Evolutionary conservation across 2,888 invertebrate species (phyloP).

Genomic region (Barypeithes pellucidus): DNA sequence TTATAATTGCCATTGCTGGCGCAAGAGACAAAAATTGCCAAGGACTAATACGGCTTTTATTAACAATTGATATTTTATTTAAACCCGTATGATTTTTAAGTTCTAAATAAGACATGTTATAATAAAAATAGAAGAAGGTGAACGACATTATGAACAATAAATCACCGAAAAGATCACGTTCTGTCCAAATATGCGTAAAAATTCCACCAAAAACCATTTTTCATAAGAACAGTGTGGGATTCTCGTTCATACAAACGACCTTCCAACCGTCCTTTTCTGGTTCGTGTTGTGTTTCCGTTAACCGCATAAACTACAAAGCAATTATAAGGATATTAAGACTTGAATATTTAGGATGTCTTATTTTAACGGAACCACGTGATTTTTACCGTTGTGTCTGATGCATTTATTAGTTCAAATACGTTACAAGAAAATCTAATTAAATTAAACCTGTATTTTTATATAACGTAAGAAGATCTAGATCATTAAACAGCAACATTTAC

Average conservation of each 20-base stretch:
- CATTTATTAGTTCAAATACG: not conserved
- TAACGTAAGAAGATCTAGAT: slow-evolving; percentile 2
- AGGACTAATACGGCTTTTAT: too few species aligned
- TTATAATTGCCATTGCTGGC: too few species aligned
- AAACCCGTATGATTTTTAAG: too few species aligned
- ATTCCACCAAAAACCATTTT: not conserved
- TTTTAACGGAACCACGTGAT: not conserved
- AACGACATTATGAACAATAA: too few species aligned
- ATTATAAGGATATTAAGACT: slow-evolving; percentile 8
- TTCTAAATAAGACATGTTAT: too few species aligned
- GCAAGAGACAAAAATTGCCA: too few species aligned
- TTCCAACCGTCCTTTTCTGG: slow-evolving; percentile 5
- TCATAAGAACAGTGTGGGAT: not conserved
- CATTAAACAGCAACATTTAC: not conserved
- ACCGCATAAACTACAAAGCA: slow-evolving; percentile 2
- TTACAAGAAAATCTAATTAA: not conserved
- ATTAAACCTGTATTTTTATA: slow-evolving; percentile 8
- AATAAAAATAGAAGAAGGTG: too few species aligned
- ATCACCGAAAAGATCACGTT: too few species aligned
- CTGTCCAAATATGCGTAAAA: not conserved
- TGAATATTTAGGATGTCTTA: slow-evolving; percentile 4
- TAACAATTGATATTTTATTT: too few species aligned
- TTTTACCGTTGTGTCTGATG: slow-evolving; percentile 15
- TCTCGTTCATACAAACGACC: not conserved
- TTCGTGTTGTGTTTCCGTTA: not conserved